Conservation (phyloP, 2,113 vertebrate species). For the Corythaixoides concolor region DNA sequence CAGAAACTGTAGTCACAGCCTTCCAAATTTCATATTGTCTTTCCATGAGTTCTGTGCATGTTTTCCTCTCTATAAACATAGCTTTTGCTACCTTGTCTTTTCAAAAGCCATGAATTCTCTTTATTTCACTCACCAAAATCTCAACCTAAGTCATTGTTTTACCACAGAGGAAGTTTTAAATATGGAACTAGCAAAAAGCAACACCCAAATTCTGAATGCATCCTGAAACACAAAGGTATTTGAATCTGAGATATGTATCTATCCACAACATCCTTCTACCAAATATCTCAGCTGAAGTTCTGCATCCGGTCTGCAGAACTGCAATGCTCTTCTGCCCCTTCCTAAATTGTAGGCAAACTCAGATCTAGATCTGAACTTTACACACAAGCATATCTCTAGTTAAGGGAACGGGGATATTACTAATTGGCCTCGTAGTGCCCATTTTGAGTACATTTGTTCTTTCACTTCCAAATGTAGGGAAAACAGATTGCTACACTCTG, state of each 20-base stretch:
- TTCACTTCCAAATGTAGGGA: neutral
- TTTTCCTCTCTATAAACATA: neutral
- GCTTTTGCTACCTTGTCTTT: neutral
- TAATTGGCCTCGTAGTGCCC: neutral
- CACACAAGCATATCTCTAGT: neutral
- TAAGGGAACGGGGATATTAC: neutral
- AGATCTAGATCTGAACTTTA: neutral
- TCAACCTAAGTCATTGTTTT: conserved; percentile 2
- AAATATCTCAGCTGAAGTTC: conserved; percentile 3
- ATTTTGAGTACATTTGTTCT: neutral
- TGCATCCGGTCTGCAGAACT: neutral
- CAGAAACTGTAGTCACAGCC: neutral
- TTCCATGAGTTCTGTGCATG: neutral
- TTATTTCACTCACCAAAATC: neutral
- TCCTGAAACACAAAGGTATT: conserved; percentile 42
- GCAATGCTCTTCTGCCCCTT: neutral
- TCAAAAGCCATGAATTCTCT: neutral
- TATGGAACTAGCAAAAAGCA: neutral
- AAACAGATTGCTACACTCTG: neutral
- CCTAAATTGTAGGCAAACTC: neutral
- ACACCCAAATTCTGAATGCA: conserved; percentile 8
- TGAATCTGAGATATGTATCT: neutral
- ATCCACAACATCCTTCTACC: conserved; percentile 12
- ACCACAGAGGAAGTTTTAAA: conserved; percentile 31
- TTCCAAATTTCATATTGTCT: neutral